Evolutionary conservation across 2,888 invertebrate species (phyloP), one percentile per base, ranked within the genome.

Genomic region (Chesias legatella): DNA sequence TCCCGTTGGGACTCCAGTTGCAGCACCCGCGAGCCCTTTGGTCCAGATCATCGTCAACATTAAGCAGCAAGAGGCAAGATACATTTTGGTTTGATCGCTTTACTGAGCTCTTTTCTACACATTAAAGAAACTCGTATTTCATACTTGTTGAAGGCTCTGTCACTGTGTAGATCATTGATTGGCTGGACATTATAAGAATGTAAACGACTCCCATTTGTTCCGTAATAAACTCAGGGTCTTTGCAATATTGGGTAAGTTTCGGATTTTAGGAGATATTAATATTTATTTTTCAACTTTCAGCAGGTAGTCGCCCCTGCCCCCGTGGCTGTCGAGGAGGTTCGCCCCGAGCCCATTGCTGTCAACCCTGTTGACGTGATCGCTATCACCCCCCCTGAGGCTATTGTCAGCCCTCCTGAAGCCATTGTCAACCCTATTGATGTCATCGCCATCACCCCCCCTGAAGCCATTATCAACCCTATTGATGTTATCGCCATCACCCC

Each of bases 1-100:
- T 2, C 13, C 13, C 13, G 13, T 17, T 17, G 13, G 43, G 31
- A 29, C 33, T 29, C 53, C 57, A 20, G 59, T 56, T n/a, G 39
- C 46, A 33, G 45, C 59, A 56, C 60, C 10, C 54, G 63, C 43
- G 63, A 68, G 54, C 63, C 72, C 67, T 61, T 56, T 59, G 1
- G 55, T 51, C 29, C 54, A 51, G 43, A 48, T 57, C 43, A 48
- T 59, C 42, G 49, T 51, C 37, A 55, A 53, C 47, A 30, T 53
- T 35, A 52, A 53, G 27, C 46, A 44, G 32, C 45, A 46, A 33
- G 27, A 39, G 38, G 47, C 47, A 27, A 46, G 23, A 21, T 20
- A 2, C 21, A 8, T n/a, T 31, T 7, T 20, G 7, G n/a, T n/a
- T n/a, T n/a, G n/a, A n/a, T n/a, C n/a, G n/a, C n/a, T n/a, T n/a